Conservation (phyloP, 2,888 invertebrate species). For the Brachyptera putata region DNA sequence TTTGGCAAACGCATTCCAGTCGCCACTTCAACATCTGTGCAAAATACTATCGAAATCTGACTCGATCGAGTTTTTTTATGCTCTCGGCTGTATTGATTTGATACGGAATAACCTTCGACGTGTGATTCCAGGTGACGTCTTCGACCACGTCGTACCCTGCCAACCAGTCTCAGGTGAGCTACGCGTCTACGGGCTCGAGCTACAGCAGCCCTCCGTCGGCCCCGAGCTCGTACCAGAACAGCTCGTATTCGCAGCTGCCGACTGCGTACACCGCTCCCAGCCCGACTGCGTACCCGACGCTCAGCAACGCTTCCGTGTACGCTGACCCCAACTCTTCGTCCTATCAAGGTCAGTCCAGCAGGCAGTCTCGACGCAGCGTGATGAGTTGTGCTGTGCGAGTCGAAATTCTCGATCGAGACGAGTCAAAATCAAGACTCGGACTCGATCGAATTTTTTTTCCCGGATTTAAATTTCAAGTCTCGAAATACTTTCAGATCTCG, state of each 20-base stretch:
- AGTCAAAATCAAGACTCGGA: no score
- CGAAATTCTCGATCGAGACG: no score
- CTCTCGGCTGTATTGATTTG: no score
- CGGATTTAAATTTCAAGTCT: no score
- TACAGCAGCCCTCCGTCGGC: constrained; percentile 29
- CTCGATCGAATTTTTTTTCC: no score
- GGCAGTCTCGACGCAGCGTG: neutral
- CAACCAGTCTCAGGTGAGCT: constrained; percentile 33
- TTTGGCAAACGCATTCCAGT: no score
- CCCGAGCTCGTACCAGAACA: constrained; percentile 31
- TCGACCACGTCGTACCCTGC: constrained; percentile 31
- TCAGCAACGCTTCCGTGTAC: constrained; percentile 24
- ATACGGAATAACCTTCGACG: no score
- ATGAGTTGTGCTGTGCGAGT: neutral
- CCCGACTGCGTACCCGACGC: constrained; percentile 29
- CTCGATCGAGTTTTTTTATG: no score
- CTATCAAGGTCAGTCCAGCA: constrained; percentile 2
- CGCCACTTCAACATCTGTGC: no score
- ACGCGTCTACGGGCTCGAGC: constrained; percentile 30
- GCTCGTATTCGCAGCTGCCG: constrained; percentile 33
- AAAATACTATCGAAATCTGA: no score
- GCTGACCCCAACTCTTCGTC: neutral
- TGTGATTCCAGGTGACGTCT: constrained; percentile 28
- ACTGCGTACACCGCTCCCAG: constrained; percentile 23
- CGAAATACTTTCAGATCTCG: no score